phyloP scores from a whole-genome alignment of 30 jellyfish, hydroid and myxozoan species.

The Hydractinia symbiolongicarpus region DNA sequence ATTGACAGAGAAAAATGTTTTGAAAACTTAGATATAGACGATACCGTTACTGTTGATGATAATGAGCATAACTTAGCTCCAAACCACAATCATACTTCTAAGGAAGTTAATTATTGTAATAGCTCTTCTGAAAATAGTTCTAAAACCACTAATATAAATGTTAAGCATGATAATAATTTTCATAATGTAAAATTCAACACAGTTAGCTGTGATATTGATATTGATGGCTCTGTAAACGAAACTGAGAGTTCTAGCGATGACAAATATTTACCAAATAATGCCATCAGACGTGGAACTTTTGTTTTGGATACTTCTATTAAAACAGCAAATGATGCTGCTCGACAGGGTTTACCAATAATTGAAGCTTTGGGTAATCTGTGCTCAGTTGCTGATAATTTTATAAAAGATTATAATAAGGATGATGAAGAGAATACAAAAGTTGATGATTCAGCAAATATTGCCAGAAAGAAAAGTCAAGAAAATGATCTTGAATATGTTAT shows the following conservation, averaged over 20 bases:
- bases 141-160: not conserved
- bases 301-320: slow-evolving; percentile 42
- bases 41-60: not conserved
- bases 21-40: slow-evolving; percentile 29
- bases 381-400: slow-evolving; percentile 68
- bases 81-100: not conserved
- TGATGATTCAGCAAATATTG: not conserved
- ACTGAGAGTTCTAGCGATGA: not conserved
- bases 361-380: slow-evolving; percentile 82
- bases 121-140: not conserved
- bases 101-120: not conserved
- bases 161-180: not conserved
- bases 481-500: slow-evolving; percentile 14
- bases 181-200: not conserved
- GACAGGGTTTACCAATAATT: slow-evolving; percentile 78
- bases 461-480: not conserved
- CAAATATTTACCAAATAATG: not conserved
- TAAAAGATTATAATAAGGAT: slow-evolving; percentile 27
- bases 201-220: not conserved
- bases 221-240: not conserved
- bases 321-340: slow-evolving; percentile 58
- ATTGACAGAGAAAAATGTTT: slow-evolving; percentile 49
- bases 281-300: slow-evolving; percentile 48
- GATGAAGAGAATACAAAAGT: not conserved
- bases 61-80: not conserved